Conservation (phyloP, 2,113 vertebrate genomes). For the Ciconia boyciana region DNA sequence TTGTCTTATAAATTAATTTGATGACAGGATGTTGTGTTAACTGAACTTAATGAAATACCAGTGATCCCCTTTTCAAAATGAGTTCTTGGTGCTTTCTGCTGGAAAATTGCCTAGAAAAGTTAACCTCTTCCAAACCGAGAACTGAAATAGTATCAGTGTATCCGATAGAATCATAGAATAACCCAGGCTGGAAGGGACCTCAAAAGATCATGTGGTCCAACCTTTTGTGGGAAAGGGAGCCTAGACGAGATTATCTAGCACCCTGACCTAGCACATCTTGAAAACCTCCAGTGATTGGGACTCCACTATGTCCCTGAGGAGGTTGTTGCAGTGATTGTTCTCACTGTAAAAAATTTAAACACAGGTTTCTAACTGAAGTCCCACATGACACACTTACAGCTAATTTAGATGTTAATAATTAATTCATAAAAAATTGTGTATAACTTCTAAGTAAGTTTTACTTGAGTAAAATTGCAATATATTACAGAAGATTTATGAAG, state of each 20-base stretch:
- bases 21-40: constrained; percentile 22
- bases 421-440: neutral
- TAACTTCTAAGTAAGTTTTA: neutral
- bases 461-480: neutral
- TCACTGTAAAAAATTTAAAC: neutral
- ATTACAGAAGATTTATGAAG: neutral
- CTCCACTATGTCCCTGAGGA: neutral
- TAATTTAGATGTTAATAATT: neutral
- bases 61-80: constrained; percentile 1
- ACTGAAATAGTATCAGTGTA: neutral
- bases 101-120: neutral
- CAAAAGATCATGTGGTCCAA: neutral
- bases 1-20: constrained; percentile 40
- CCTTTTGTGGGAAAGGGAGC: neutral
- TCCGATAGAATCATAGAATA: neutral
- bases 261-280: neutral
- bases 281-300: neutral
- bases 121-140: neutral
- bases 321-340: neutral
- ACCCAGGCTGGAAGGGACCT: neutral
- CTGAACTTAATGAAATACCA: constrained; percentile 37
- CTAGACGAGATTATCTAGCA: neutral
- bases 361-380: neutral
- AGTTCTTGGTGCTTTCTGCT: neutral
- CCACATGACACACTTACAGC: neutral